Percentiles rank a stretch among this genome's conserved stretches.
phyloP scores from a whole-genome alignment of 2,888 invertebrate genomes.

The Drosophila leonis region DNA sequence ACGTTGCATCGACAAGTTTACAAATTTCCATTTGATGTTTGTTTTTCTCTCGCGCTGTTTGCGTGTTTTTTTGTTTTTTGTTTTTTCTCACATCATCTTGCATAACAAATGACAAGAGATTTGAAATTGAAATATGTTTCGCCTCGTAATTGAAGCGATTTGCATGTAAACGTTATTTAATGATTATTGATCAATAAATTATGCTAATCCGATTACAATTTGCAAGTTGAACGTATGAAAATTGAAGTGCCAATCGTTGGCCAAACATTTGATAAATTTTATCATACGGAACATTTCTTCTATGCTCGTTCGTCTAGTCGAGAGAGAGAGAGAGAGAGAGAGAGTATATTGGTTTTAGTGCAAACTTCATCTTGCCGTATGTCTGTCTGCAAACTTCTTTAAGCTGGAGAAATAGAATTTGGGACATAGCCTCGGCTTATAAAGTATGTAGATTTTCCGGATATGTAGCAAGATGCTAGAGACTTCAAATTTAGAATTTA shows the following conservation, averaged over 20 bases:
- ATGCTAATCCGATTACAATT: constrained; percentile 32
- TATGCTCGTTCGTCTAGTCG: not conserved
- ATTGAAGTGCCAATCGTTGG: not conserved
- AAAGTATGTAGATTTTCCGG: no score
- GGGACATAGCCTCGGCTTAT: no score
- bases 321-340: no score
- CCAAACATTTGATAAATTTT: not conserved
- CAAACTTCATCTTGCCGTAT: no score
- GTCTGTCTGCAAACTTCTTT: no score
- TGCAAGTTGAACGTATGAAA: constrained; percentile 26
- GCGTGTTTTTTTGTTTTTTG: not conserved
- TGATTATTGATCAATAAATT: constrained; percentile 66
- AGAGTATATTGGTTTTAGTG: not conserved
- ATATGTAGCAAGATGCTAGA: no score
- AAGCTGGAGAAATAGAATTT: no score
- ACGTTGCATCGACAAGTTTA: constrained; percentile 57
- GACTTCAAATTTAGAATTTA: no score
- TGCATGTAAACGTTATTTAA: constrained; percentile 52
- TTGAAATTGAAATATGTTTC: constrained; percentile 37
- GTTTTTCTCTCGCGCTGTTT: constrained; percentile 30
- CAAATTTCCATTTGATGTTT: constrained; percentile 46
- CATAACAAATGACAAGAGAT: constrained; percentile 39
- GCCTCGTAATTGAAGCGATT: constrained; percentile 61
- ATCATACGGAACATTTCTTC: not conserved
- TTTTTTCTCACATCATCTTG: constrained; percentile 36